phyloP scores from a whole-genome alignment of 1,140 invertebrate species.

The Delia radicum region DNA sequence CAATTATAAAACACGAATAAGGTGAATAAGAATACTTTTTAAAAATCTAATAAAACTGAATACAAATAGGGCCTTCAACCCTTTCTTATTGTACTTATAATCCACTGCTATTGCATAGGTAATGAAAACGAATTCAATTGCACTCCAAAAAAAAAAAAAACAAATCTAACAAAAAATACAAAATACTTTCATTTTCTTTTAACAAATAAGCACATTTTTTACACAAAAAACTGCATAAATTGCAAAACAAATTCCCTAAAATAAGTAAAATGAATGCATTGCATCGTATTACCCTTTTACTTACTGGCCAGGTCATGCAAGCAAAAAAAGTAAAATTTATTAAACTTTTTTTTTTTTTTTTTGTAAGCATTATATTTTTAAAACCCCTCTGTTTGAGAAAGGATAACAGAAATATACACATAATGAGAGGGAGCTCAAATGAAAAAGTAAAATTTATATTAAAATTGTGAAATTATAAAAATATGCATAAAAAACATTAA shows the following conservation, averaged over 20 bases:
- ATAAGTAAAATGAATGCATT: neutral
- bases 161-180: neutral
- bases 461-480: neutral
- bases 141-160: neutral
- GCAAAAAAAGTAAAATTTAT: neutral
- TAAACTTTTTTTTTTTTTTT: neutral
- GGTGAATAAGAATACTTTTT: neutral
- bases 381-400: too few species aligned
- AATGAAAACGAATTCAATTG: neutral
- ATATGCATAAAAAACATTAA: neutral
- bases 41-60: neutral
- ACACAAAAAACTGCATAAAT: neutral
- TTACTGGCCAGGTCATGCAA: neutral
- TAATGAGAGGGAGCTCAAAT: neutral
- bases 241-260: neutral
- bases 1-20: neutral
- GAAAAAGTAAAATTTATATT: too few species aligned
- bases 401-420: neutral
- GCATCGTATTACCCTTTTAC: neutral
- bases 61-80: neutral
- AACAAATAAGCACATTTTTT: neutral
- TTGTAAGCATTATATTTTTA: neutral
- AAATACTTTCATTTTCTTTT: conserved; percentile 2
- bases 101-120: neutral
- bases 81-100: neutral